These are phyloP conservation scores for Fregata magnificens DNA, from an alignment of 2,113 vertebrate genomes.

Conservation along the genomic window DNA sequence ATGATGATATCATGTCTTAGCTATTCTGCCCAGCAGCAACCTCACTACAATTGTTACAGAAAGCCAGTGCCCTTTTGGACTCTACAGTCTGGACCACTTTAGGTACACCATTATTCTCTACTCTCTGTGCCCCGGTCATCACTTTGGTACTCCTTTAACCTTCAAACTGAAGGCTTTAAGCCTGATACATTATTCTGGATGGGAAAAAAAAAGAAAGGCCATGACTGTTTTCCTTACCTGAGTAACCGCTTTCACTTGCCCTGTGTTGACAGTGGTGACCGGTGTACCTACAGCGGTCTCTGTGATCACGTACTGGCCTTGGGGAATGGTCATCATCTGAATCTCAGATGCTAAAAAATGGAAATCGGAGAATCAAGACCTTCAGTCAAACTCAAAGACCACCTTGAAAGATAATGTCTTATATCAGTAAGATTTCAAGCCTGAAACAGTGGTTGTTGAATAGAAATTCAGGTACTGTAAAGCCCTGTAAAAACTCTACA, in stretches of 20 bases:
- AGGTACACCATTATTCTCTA: not conserved
- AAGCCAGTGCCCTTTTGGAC: not conserved
- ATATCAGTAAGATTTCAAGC: not conserved
- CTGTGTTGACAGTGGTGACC: conserved; percentile 82
- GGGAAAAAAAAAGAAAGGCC: not conserved
- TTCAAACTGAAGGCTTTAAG: not conserved
- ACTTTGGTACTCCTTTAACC: not conserved
- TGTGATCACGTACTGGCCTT: conserved; percentile 94
- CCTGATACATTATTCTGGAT: not conserved
- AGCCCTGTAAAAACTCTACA: not conserved
- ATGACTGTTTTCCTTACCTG: conserved; percentile 54
- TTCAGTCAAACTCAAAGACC: not conserved
- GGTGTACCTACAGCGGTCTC: conserved; percentile 86
- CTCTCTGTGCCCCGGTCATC: not conserved
- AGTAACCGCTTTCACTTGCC: conserved; percentile 90
- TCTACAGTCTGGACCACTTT: not conserved
- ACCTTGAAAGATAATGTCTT: not conserved
- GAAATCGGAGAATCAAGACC: not conserved
- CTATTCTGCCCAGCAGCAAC: not conserved
- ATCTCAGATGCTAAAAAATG: conserved; percentile 88
- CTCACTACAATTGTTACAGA: not conserved
- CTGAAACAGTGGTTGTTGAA: not conserved
- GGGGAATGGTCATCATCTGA: conserved; percentile 97
- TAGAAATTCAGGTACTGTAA: not conserved
- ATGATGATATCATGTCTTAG: not conserved